Evolutionary conservation across 2,113 vertebrate genomes (phyloP).

Genomic region (Motacilla tschutschensis): DNA sequence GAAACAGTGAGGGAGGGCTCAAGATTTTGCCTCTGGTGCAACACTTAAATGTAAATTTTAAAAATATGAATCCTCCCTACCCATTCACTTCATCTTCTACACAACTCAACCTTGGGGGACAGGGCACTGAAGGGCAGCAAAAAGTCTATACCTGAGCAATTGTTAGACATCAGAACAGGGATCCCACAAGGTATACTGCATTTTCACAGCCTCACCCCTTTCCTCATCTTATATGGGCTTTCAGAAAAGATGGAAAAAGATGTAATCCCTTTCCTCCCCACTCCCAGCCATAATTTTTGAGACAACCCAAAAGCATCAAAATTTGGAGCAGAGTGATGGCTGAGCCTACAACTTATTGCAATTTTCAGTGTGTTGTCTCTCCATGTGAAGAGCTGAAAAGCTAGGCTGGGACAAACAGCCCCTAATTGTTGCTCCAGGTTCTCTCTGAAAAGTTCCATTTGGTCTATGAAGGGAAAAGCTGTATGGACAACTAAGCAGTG

Average conservation of each 20-base stretch:
- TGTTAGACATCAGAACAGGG: background rate
- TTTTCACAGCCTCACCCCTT: background rate
- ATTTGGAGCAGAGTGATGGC: background rate
- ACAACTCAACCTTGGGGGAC: background rate
- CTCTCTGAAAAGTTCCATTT: background rate
- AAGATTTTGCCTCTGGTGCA: background rate
- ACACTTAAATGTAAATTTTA: background rate
- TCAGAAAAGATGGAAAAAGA: background rate
- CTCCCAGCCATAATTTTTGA: background rate
- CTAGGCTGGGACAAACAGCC: background rate
- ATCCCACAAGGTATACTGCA: background rate
- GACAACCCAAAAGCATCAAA: background rate
- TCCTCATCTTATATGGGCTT: background rate
- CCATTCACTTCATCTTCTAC: background rate
- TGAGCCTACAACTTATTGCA: background rate
- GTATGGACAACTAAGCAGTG: background rate
- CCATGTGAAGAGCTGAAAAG: background rate
- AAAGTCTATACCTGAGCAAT: background rate
- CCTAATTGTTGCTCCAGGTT: background rate
- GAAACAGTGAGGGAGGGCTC: background rate
- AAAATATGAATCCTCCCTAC: background rate
- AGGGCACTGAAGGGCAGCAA: background rate
- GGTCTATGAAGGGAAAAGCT: background rate
- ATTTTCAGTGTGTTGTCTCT: background rate
- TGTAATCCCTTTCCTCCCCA: background rate